Evolutionary conservation across 2,797 vertebrate species (phyloP).

Genomic region (Leucoraja ocellata): DNA sequence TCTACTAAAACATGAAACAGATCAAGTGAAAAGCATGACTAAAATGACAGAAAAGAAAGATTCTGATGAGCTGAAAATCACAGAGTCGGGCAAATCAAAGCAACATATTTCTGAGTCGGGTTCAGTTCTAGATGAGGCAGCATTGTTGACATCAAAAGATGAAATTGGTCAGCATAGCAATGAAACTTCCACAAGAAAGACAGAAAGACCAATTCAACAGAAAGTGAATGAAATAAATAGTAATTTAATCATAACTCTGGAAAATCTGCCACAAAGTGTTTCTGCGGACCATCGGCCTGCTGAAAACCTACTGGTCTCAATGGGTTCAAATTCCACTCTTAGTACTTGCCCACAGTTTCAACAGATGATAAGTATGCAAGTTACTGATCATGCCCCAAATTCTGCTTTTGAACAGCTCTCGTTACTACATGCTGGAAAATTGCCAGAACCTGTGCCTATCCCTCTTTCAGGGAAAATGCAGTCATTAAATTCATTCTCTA

Average conservation of each 20-base stretch:
- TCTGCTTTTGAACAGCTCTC: slow-evolving; percentile 52
- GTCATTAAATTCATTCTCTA: slow-evolving; percentile 55
- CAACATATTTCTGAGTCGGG: not conserved
- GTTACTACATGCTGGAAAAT: slow-evolving; percentile 45
- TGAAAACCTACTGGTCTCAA: slow-evolving; percentile 52
- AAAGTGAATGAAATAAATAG: slow-evolving; percentile 45
- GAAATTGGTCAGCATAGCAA: slow-evolving; percentile 48
- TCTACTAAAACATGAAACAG: not conserved
- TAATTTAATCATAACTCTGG: slow-evolving; percentile 56
- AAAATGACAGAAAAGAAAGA: not conserved
- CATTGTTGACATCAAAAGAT: not conserved
- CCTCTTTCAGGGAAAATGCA: slow-evolving; percentile 52
- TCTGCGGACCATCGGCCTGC: slow-evolving; percentile 35
- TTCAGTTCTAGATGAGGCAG: not conserved
- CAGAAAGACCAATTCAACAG: slow-evolving; percentile 42
- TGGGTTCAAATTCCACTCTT: slow-evolving; percentile 54
- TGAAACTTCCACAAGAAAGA: slow-evolving; percentile 47
- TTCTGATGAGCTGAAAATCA: not conserved
- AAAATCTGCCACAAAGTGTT: slow-evolving; percentile 63
- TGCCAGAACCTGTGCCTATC: slow-evolving; percentile 47
- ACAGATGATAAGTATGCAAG: slow-evolving; percentile 56
- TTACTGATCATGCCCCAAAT: slow-evolving; percentile 52
- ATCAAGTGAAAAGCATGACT: not conserved
- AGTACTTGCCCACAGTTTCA: slow-evolving; percentile 49
- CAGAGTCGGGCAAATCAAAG: not conserved